Evolutionary conservation across 1,140 invertebrate species (phyloP).

Genomic region (Drosophila sproati): DNA sequence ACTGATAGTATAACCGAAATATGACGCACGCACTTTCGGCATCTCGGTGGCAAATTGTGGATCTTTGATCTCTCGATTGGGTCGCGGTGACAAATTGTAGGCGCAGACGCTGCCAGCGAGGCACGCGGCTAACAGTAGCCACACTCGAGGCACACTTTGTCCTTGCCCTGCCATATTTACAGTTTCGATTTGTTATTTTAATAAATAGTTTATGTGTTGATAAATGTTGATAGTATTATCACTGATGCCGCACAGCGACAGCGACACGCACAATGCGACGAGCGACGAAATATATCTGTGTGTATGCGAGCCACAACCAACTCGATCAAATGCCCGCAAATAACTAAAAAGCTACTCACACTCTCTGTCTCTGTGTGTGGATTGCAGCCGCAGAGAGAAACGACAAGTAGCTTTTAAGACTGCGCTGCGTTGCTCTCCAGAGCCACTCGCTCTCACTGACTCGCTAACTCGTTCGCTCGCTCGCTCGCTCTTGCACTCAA

Average conservation of each 20-base stretch:
- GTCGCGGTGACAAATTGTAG: constrained; percentile 80
- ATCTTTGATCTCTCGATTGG: constrained; percentile 72
- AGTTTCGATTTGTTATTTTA: constrained; percentile 13
- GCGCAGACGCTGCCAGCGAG: constrained; percentile 16
- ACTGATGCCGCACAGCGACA: constrained; percentile 14
- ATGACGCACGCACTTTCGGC: constrained; percentile 80
- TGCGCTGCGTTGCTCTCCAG: neutral
- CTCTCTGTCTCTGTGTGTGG: neutral
- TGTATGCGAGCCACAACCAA: constrained; percentile 5
- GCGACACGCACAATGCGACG: neutral
- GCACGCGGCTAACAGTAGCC: constrained; percentile 16
- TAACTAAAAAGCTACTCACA: constrained; percentile 31
- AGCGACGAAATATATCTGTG: neutral
- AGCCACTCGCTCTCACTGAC: neutral
- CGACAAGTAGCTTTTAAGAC: constrained; percentile 36
- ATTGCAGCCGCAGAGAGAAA: neutral
- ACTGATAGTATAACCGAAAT: constrained; percentile 80
- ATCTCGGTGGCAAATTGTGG: constrained; percentile 64
- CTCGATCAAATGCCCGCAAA: constrained; percentile 29
- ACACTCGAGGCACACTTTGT: constrained; percentile 8
- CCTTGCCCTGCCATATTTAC: constrained; percentile 46
- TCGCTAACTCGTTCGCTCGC: neutral
- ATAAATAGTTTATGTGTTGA: constrained; percentile 15
- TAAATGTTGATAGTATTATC: constrained; percentile 39
- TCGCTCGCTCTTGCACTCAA: constrained; percentile 3